Conservation (phyloP, 2,888 invertebrate species). For the Atethmia centrago region DNA sequence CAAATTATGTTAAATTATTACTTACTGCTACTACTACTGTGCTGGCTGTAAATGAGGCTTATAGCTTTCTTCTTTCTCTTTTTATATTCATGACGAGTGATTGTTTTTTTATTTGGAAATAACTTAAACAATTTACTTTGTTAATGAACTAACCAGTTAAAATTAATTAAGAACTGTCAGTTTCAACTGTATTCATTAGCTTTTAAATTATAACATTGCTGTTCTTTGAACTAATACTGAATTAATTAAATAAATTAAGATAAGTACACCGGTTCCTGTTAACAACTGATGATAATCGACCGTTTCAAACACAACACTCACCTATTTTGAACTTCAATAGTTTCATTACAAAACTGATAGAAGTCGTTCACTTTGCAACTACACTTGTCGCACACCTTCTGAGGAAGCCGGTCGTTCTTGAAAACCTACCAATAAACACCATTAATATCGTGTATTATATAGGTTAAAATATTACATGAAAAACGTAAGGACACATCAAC, state of each 20-base stretch:
- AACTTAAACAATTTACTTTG: conserved; percentile 10
- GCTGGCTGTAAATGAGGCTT: background rate
- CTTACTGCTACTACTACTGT: background rate
- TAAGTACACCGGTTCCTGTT: conserved; percentile 42
- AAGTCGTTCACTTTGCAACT: conserved; percentile 93
- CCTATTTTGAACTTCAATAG: conserved; percentile 92
- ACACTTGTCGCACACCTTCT: conserved; percentile 93
- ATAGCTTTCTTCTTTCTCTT: too few species aligned
- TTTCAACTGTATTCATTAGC: conserved; percentile 8
- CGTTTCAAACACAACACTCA: conserved; percentile 69
- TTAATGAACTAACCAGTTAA: conserved; percentile 5
- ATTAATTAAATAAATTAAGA: conserved; percentile 45
- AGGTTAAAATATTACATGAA: conserved; percentile 68
- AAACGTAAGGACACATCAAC: conserved; percentile 39
- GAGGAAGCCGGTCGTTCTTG: conserved; percentile 92
- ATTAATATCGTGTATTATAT: conserved; percentile 49
- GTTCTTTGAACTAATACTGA: conserved; percentile 6
- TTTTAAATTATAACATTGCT: conserved; percentile 10
- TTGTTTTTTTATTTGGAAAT: conserved; percentile 17
- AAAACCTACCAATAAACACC: conserved; percentile 88
- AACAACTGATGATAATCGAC: conserved; percentile 32
- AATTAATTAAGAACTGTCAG: background rate
- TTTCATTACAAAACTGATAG: conserved; percentile 93
- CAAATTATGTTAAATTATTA: background rate
- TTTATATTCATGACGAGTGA: background rate